Evolutionary conservation across 1,140 invertebrate genomes (phyloP).

Genomic region (Calephelis nemesis): DNA sequence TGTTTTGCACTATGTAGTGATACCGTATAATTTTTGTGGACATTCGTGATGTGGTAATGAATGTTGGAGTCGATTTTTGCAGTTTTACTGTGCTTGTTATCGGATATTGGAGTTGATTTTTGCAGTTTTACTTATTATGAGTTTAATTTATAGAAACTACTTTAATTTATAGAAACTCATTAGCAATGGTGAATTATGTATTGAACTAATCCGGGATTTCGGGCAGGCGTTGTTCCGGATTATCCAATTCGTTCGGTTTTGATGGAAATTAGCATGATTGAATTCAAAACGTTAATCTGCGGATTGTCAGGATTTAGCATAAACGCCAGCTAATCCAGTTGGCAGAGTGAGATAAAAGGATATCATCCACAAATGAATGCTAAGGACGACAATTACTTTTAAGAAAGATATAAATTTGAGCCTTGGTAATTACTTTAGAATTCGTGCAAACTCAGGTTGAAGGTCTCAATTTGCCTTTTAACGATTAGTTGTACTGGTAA

Average conservation of each 20-base stretch:
- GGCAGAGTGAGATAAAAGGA: constrained; percentile 21
- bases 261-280: constrained; percentile 26
- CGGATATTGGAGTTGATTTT: too few relatives aligned
- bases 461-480: too few relatives aligned
- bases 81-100: too few relatives aligned
- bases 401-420: constrained; percentile 6
- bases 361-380: constrained; percentile 8
- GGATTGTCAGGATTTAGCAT: constrained; percentile 28
- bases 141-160: too few relatives aligned
- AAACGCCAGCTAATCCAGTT: constrained; percentile 27
- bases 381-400: not conserved
- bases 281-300: constrained; percentile 24
- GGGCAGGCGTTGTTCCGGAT: constrained; percentile 4
- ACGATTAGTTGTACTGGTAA: too few relatives aligned
- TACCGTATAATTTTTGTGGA: too few relatives aligned
- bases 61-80: too few relatives aligned
- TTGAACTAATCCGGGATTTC: constrained; percentile 16
- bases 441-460: too few relatives aligned
- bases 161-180: not conserved
- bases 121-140: too few relatives aligned
- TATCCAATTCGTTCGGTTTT: constrained; percentile 21
- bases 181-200: constrained; percentile 23
- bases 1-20: too few relatives aligned
- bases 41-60: too few relatives aligned
- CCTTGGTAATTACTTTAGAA: not conserved